These are phyloP conservation scores for Hoplodrina ambigua DNA, from an alignment of 2,888 invertebrate species.

Conservation along the genomic window DNA sequence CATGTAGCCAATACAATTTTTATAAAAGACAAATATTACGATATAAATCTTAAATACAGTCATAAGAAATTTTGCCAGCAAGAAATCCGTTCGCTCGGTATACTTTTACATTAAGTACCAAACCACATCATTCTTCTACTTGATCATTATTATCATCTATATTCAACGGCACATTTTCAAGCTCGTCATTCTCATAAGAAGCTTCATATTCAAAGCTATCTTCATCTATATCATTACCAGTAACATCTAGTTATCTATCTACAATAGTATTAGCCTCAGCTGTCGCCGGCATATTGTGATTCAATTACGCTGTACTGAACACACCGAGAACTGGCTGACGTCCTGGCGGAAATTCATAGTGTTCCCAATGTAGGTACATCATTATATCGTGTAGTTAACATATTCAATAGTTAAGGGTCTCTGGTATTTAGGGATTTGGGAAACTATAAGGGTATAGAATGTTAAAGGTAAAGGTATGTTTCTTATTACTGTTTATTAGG, in stretches of 20 bases:
- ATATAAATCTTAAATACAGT: too few relatives aligned
- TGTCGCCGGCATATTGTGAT: conserved; percentile 73
- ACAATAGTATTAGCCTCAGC: conserved; percentile 60
- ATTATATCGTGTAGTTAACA: conserved; percentile 26
- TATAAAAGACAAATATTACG: too few relatives aligned
- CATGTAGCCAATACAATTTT: too few relatives aligned
- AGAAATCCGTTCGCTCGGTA: too few relatives aligned
- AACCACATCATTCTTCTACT: neutral
- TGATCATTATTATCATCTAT: neutral
- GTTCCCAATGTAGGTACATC: conserved; percentile 26
- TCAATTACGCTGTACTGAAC: conserved; percentile 72
- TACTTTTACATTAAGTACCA: neutral
- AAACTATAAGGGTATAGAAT: neutral
- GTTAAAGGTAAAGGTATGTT: neutral
- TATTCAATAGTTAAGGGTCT: conserved; percentile 12
- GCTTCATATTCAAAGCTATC: conserved; percentile 17
- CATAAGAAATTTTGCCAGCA: too few relatives aligned
- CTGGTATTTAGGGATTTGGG: neutral
- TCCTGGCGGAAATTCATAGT: conserved; percentile 59
- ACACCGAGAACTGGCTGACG: conserved; percentile 58
- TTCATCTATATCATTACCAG: conserved; percentile 38
- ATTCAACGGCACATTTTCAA: neutral
- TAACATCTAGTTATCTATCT: conserved; percentile 55
- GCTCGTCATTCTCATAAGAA: neutral
- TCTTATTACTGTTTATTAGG: neutral